phyloP scores from a whole-genome alignment of 2,113 vertebrate species.

The Smithornis capensis region DNA sequence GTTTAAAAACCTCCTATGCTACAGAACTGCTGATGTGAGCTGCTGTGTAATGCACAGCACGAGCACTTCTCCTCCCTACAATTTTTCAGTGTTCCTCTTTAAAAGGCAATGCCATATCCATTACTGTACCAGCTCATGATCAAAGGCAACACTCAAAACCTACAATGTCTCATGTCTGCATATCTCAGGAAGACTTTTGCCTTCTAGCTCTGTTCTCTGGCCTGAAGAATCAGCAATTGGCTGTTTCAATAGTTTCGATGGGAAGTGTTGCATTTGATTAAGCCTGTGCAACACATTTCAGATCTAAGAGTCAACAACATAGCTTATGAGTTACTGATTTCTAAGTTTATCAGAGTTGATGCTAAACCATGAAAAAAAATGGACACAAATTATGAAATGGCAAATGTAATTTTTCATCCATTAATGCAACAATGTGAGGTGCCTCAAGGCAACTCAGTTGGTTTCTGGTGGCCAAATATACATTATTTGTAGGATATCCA shows the following conservation, averaged over 20 bases:
- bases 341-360: background rate
- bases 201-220: background rate
- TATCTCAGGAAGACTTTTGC: background rate
- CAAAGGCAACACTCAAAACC: background rate
- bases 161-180: background rate
- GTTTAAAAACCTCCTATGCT: background rate
- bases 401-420: conserved; percentile 16
- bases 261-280: background rate
- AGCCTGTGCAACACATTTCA: background rate
- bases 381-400: background rate
- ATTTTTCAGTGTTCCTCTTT: background rate
- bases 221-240: background rate
- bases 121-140: background rate
- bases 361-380: background rate
- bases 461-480: background rate
- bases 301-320: background rate
- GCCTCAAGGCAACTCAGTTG: background rate
- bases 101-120: background rate
- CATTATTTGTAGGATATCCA: background rate
- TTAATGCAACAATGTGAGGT: background rate
- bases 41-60: background rate
- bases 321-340: background rate
- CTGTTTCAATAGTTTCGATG: background rate
- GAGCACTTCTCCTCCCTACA: background rate
- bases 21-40: background rate